Evolutionary conservation across 2,888 invertebrate genomes (phyloP).

Genomic region (Tetramorium bicarinatum): DNA sequence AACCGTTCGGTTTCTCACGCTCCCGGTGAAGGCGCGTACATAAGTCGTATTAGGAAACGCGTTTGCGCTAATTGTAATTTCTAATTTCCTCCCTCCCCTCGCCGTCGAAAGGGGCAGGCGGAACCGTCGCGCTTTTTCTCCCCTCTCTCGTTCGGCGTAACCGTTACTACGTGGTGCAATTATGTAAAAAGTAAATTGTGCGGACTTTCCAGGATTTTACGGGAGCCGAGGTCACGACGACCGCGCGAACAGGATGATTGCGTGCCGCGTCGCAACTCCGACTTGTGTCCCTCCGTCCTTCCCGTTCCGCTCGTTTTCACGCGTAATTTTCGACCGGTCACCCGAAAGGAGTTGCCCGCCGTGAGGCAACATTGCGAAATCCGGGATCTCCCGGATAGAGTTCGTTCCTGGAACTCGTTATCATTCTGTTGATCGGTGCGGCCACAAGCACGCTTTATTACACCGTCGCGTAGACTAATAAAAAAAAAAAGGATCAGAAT

Average conservation of each 20-base stretch:
- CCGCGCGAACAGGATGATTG: slow-evolving; percentile 36
- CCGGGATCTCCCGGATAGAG: not conserved
- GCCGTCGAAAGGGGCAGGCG: not conserved
- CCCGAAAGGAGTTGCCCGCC: slow-evolving; percentile 28
- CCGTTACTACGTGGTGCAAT: slow-evolving; percentile 42
- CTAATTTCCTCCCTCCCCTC: slow-evolving; percentile 62
- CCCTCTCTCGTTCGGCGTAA: slow-evolving; percentile 10
- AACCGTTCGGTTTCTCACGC: slow-evolving; percentile 79
- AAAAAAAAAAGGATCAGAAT: not conserved
- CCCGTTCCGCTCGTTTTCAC: not conserved
- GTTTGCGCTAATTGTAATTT: slow-evolving; percentile 74
- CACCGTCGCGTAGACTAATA: not conserved
- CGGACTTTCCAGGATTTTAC: slow-evolving; percentile 52
- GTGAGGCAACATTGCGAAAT: slow-evolving; percentile 32
- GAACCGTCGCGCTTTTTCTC: slow-evolving; percentile 36
- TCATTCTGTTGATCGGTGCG: not conserved
- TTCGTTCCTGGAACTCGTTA: slow-evolving; percentile 13
- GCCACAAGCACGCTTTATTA: not conserved
- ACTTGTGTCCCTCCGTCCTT: not conserved
- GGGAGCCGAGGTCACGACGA: slow-evolving; percentile 23
- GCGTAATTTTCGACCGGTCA: slow-evolving; percentile 31
- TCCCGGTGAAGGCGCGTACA: slow-evolving; percentile 72
- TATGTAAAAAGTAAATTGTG: slow-evolving; percentile 33
- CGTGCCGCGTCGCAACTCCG: slow-evolving; percentile 6
- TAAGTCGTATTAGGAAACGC: slow-evolving; percentile 69